Evolutionary conservation across 2,888 invertebrate species (phyloP).

Genomic region (Trachelus iudaicus): DNA sequence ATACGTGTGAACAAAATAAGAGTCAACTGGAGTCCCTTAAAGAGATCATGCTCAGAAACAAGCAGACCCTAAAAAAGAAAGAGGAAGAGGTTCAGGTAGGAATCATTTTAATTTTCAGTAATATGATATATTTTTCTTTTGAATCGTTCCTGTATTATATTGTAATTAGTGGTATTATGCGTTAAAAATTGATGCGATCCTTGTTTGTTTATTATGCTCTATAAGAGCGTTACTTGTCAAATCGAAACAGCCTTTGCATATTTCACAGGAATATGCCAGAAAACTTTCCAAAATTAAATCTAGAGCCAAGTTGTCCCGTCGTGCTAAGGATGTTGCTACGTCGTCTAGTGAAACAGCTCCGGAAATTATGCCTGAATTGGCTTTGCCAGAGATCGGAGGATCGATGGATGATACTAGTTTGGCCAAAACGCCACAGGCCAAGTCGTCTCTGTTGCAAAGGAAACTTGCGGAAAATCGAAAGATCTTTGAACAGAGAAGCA

Average conservation of each 20-base stretch:
- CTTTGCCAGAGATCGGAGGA: conserved; percentile 36
- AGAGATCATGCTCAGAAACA: conserved; percentile 58
- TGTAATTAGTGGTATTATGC: no score
- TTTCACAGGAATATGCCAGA: conserved; percentile 60
- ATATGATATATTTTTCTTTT: neutral
- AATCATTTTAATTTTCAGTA: neutral
- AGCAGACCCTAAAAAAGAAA: conserved; percentile 56
- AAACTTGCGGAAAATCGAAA: conserved; percentile 64
- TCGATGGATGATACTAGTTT: conserved; percentile 52
- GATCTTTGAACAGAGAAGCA: conserved; percentile 62
- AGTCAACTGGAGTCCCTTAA: conserved; percentile 55
- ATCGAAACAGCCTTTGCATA: neutral
- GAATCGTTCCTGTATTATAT: no score
- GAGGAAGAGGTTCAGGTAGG: conserved; percentile 61
- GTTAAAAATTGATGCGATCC: no score
- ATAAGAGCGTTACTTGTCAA: no score
- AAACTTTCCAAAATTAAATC: conserved; percentile 64
- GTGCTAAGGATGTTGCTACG: conserved; percentile 44
- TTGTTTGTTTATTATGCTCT: no score
- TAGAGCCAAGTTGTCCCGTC: conserved; percentile 56
- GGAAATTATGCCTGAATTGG: conserved; percentile 35
- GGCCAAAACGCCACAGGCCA: conserved; percentile 59
- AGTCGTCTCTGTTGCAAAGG: conserved; percentile 57
- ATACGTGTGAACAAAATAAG: conserved; percentile 51
- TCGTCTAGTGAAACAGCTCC: conserved; percentile 43